Conservation (phyloP, 2,888 invertebrate genomes). For the Ormyrus labotus region DNA sequence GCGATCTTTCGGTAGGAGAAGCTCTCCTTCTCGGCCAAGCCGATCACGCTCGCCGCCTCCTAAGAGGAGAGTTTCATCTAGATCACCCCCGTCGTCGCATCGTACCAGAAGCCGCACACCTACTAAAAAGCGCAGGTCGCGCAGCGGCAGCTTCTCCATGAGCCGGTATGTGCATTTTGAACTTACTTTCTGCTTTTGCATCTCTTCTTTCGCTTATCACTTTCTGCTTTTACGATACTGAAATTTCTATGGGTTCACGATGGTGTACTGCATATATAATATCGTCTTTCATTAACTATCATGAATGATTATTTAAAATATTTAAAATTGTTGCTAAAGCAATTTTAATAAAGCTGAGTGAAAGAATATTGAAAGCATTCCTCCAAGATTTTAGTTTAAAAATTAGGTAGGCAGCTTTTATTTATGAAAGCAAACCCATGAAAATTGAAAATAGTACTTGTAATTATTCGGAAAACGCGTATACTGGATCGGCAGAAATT, state of each 20-base stretch:
- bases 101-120: conserved; percentile 72
- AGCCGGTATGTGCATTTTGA: conserved; percentile 75
- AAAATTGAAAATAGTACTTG: too few species aligned
- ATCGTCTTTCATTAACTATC: too few species aligned
- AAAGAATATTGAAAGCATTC: too few species aligned
- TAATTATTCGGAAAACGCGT: too few species aligned
- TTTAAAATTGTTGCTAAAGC: too few species aligned
- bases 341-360: too few species aligned
- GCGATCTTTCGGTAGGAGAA: conserved; percentile 61
- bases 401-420: too few species aligned
- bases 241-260: background rate
- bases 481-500: too few species aligned
- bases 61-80: conserved; percentile 67
- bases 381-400: too few species aligned
- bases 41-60: conserved; percentile 75
- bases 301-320: too few species aligned
- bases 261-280: background rate
- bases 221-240: background rate
- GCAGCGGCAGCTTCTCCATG: conserved; percentile 77
- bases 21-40: conserved; percentile 58
- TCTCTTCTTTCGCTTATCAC: conserved; percentile 30
- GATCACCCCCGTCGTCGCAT: conserved; percentile 69
- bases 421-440: too few species aligned
- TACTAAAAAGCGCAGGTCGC: conserved; percentile 69
- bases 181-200: conserved; percentile 18